Base-by-base conservation (phyloP, 2,888 invertebrate species). In the Syrista parreyssii region DNA sequence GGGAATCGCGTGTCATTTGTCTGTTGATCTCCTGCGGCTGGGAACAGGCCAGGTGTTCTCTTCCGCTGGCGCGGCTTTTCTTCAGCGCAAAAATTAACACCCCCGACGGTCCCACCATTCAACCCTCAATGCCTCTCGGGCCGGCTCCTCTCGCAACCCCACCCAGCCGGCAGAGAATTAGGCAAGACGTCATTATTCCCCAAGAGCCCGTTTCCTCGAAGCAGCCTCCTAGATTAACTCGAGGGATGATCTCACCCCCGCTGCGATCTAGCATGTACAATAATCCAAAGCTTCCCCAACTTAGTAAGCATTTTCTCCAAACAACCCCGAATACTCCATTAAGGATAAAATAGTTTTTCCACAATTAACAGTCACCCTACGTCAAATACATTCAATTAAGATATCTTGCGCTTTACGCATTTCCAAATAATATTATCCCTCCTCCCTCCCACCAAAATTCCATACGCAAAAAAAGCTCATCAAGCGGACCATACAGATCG, bases 1-100 rank as follows among this genome's bases (percentile, higher is more conserved):
- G 84, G 79, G 87, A 91, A 91, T 91, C 91, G 91, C 91, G 91
- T 91, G 91, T 90, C 91, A 90, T 91, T 90, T 89, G 91, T 90
- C 88, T 88, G 90, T 91, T 90, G 90, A 91, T 90, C 89, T 88
- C 88, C 87, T 80, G 87, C 79, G 83, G 88, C 86, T 88, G 89
- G 85, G 88, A 89, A 88, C 82, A 74, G 79, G 79, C 86, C 89
- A 89, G 89, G 88, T 89, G 89, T 82, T 82, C 82, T 83, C 81
- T 83, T 80, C 81, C 71, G 80, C 80, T 82, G 79, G 79, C 82
- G 80, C 79, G 79, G 86, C 86, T 89, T 89, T 89, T 88, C 88
- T 85, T 87, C 78, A 83, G 84, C 86, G 87, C 82, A 88, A 89
- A 89, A 90, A 90, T 89, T 90, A 90, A 84, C 89, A 83, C 87